A percentile compares a stretch with the other conserved stretches of the same genome.
Conservation (phyloP, 2,888 invertebrate genomes). For the Oxycera nigricornis region DNA sequence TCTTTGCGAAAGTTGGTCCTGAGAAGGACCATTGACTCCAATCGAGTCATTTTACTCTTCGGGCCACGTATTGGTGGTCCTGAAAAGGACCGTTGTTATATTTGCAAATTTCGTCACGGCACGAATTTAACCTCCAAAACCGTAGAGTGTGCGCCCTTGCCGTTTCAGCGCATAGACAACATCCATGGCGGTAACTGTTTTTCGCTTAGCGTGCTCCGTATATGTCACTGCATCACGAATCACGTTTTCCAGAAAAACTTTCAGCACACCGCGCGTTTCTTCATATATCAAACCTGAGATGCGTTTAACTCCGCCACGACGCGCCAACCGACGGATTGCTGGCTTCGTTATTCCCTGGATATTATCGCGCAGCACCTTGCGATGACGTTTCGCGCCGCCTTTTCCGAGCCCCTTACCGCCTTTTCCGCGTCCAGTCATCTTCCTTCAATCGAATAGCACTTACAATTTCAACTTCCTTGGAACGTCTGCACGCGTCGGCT, state of each 20-base stretch:
- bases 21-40: no score
- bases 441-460: no score
- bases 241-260: slow-evolving; percentile 54
- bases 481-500: no score
- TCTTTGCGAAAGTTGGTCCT: no score
- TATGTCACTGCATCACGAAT: slow-evolving; percentile 65
- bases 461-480: no score
- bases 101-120: no score
- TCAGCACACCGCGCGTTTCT: slow-evolving; percentile 79
- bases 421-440: slow-evolving; percentile 85
- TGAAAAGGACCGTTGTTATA: no score
- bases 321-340: slow-evolving; percentile 77
- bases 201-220: slow-evolving; percentile 86
- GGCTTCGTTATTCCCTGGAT: slow-evolving; percentile 83
- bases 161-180: slow-evolving; percentile 86
- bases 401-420: slow-evolving; percentile 81
- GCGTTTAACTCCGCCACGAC: slow-evolving; percentile 73
- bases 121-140: slow-evolving; percentile 73
- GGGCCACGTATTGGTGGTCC: no score
- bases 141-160: slow-evolving; percentile 82
- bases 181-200: slow-evolving; percentile 89
- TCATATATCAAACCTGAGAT: slow-evolving; percentile 71
- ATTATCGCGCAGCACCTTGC: slow-evolving; percentile 80
- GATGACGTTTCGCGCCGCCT: slow-evolving; percentile 82
- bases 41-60: no score